Conservation (phyloP, 1,140 invertebrate species). For the Oryctes rhinoceros region DNA sequence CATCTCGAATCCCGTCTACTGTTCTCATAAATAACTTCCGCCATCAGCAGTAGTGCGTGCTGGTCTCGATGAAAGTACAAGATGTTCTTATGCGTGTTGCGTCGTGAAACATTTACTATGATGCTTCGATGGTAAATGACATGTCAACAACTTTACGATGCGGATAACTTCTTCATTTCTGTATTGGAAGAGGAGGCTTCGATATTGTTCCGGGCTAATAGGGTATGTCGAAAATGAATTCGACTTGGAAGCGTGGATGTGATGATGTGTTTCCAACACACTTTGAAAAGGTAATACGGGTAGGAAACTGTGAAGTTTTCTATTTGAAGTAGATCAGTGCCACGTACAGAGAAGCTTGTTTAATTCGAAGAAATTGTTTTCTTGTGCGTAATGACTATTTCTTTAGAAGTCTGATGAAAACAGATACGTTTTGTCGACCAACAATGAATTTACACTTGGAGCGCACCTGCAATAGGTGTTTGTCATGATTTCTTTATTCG, state of each 20-base stretch:
- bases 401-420: too few species aligned
- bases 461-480: too few species aligned
- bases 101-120: constrained; percentile 5
- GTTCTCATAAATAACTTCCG: constrained; percentile 37
- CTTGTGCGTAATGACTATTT: too few species aligned
- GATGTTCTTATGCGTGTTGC: constrained; percentile 10
- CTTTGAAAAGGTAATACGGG: too few species aligned
- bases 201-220: background rate
- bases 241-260: background rate
- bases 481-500: too few species aligned
- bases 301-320: too few species aligned
- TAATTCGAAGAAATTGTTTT: too few species aligned
- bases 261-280: too few species aligned
- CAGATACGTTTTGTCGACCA: too few species aligned
- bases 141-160: constrained; percentile 31
- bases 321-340: too few species aligned
- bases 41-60: constrained; percentile 22
- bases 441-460: too few species aligned
- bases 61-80: constrained; percentile 24
- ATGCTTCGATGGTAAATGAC: constrained; percentile 25
- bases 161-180: background rate
- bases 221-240: background rate
- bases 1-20: background rate
- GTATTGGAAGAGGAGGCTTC: background rate
- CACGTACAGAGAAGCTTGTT: too few species aligned